Percentiles rank a stretch among this genome's conserved stretches.
phyloP scores from a whole-genome alignment of 2,888 invertebrate genomes.

The Leptopilina myrica region DNA sequence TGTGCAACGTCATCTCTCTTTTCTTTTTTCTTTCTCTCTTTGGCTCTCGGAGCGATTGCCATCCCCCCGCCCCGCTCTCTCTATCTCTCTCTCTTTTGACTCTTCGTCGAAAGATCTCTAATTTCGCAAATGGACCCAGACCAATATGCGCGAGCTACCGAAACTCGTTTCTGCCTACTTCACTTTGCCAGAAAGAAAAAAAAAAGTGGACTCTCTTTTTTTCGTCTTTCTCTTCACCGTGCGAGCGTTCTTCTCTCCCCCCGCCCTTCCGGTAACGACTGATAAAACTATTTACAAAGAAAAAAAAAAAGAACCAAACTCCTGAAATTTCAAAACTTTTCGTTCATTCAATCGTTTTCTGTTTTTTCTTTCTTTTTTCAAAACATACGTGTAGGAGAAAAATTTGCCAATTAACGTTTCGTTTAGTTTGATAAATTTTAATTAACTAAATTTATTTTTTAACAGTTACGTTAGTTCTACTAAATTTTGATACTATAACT shows the following conservation, averaged over 20 bases:
- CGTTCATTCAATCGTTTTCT: neutral
- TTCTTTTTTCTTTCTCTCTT: slow-evolving; percentile 48
- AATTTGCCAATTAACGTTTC: neutral
- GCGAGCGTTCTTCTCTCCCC: slow-evolving; percentile 33
- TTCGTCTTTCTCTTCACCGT: slow-evolving; percentile 41
- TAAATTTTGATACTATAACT: no score
- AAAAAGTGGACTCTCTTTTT: slow-evolving; percentile 38
- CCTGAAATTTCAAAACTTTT: neutral
- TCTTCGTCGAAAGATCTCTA: slow-evolving; percentile 59
- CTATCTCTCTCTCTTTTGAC: neutral
- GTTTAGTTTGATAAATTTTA: neutral
- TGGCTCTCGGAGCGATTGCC: slow-evolving; percentile 54
- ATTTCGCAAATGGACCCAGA: slow-evolving; percentile 66
- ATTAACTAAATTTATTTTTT: no score
- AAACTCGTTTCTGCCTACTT: slow-evolving; percentile 44
- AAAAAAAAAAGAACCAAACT: neutral
- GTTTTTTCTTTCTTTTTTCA: neutral
- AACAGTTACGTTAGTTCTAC: no score
- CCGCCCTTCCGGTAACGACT: neutral
- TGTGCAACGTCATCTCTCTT: slow-evolving; percentile 56
- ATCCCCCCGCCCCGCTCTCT: neutral
- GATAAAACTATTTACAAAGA: neutral
- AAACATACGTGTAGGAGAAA: neutral
- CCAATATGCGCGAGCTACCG: slow-evolving; percentile 52
- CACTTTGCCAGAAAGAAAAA: slow-evolving; percentile 33